These are phyloP conservation scores for Eriocheir sinensis DNA, from an alignment of 1,140 invertebrate genomes.

Conservation along the genomic window DNA sequence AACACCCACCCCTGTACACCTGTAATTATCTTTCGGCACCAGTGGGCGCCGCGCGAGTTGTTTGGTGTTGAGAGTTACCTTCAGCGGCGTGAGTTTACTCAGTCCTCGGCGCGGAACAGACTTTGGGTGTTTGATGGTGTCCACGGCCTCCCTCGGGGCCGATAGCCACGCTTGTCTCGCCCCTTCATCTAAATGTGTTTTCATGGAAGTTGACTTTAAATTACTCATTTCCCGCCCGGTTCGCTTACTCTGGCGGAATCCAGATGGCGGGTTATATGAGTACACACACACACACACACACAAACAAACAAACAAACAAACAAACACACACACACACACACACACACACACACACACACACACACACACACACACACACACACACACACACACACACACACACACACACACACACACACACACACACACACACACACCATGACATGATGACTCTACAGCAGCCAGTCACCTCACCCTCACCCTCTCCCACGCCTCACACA, in stretches of 20 bases:
- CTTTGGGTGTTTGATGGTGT: background rate
- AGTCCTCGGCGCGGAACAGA: background rate
- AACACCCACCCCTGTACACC: background rate
- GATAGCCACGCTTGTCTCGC: background rate
- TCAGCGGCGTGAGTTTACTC: background rate
- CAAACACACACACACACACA: no score
- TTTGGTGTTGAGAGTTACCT: background rate
- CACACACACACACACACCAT: no score
- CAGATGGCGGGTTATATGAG: background rate
- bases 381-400: no score
- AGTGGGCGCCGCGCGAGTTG: background rate
- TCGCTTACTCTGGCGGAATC: background rate
- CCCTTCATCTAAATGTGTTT: constrained; percentile 14
- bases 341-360: no score
- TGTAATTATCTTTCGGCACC: constrained; percentile 24
- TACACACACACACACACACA: no score
- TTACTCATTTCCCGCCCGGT: background rate
- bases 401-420: no score
- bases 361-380: no score
- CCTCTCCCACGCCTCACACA: background rate
- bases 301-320: no score
- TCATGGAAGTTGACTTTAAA: constrained; percentile 14
- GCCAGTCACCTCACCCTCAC: background rate
- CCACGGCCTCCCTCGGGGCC: background rate
- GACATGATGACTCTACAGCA: background rate